Base-by-base conservation (phyloP, 2,888 invertebrate species). In the Eustalomyia histrio region DNA sequence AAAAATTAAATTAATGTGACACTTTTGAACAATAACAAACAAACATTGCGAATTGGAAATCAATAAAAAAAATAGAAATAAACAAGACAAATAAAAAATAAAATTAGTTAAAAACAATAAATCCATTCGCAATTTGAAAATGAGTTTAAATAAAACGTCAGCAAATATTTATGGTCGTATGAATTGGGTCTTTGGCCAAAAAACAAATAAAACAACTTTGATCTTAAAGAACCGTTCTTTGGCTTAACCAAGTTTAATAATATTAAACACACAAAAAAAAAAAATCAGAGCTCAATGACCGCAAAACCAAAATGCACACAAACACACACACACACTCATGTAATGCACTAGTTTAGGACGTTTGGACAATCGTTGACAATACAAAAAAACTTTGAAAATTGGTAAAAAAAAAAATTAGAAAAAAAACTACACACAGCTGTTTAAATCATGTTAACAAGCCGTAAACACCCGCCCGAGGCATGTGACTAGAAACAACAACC, bases 381-480 rank as follows among this genome's bases (percentile, higher is more conserved):
- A 18, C 10, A 47, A 60, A 60, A 53, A 61, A 55, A 78, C 21
- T 21, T 12, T 6, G 7, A 57, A 65, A 43, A 53, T 24, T 24
- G n/a, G 21, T 60, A 68, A 67, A 69, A 65, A 64, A 68, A 67
- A 69, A 65, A 64, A 18, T 16, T 50, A 12, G 64, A 43, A n/a
- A 50, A 47, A 61, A 33, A 67, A 74, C 65, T 60, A 53, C 18
- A 50, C 78, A 74, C 81, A 81, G 81, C 81, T 81, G 81, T 78
- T 78, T 75, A 78, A 75, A 81, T 78, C 81, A 78, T 81, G 81
- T 81, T 81, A 81, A 81, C 81, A 81, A 81, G 78, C 81, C 81
- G 69, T 78, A 81, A 81, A 81, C 81, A 81, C 81, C 81, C 81
- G 81, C 81, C 78, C 74, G 71, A 81, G 81, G 78, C 81, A 78